phyloP scores from a whole-genome alignment of 2,113 vertebrate species.

The Cynocephalus volans region DNA sequence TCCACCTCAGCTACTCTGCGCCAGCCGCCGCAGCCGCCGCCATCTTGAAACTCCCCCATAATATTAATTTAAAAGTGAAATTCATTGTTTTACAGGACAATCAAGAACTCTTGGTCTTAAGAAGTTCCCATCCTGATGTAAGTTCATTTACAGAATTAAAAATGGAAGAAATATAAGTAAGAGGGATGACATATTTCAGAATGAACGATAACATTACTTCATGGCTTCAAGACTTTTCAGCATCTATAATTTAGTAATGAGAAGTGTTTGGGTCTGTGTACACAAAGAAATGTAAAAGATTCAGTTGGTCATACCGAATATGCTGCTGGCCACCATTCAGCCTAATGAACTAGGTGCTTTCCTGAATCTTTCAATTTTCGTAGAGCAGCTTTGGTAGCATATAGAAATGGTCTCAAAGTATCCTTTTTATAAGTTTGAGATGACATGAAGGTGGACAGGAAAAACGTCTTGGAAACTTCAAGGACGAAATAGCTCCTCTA shows the following conservation, averaged over 20 bases:
- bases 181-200: background rate
- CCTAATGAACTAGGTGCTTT: background rate
- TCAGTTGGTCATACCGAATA: background rate
- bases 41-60: too few species aligned
- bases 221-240: background rate
- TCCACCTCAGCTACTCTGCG: too few species aligned
- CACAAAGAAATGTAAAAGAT: background rate
- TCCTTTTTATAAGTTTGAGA: background rate
- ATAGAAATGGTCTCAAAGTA: background rate
- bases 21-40: too few species aligned
- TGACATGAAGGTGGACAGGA: background rate
- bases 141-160: background rate
- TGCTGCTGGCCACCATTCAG: background rate
- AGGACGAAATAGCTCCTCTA: background rate
- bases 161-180: background rate
- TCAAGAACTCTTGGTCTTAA: background rate
- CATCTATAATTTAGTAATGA: background rate
- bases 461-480: background rate
- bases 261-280: background rate
- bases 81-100: slow-evolving; percentile 15
- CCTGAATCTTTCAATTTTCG: background rate
- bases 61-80: background rate
- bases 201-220: background rate
- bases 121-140: background rate
- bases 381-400: background rate